Evolutionary conservation across 2,888 invertebrate species (phyloP).

Genomic region (Maniola hyperantus): DNA sequence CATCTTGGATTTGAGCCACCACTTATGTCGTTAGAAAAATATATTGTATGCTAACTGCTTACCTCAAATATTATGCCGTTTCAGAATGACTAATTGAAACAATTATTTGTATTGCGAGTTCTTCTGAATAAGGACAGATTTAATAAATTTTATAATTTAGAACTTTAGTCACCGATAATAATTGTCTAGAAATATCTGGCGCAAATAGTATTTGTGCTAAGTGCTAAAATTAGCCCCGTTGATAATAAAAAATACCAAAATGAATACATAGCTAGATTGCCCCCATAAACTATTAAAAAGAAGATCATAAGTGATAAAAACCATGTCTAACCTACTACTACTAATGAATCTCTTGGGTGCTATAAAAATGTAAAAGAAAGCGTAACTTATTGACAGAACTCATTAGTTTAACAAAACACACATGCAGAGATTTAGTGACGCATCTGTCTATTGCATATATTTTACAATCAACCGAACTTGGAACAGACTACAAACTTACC

Average conservation of each 20-base stretch:
- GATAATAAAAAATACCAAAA: neutral
- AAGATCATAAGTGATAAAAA: slow-evolving; percentile 44
- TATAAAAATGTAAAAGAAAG: slow-evolving; percentile 57
- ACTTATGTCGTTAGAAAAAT: slow-evolving; percentile 55
- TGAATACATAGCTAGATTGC: neutral
- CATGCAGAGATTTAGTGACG: slow-evolving; percentile 64
- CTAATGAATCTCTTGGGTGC: slow-evolving; percentile 63
- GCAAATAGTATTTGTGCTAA: too few relatives aligned
- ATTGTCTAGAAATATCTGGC: too few relatives aligned
- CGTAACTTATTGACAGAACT: slow-evolving; percentile 76
- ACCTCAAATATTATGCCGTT: slow-evolving; percentile 46
- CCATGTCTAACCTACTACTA: slow-evolving; percentile 61
- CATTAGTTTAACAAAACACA: slow-evolving; percentile 79
- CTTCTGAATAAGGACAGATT: neutral
- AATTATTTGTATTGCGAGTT: neutral
- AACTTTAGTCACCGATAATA: too few relatives aligned
- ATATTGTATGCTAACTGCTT: slow-evolving; percentile 37
- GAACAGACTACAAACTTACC: slow-evolving; percentile 54
- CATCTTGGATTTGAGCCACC: slow-evolving; percentile 77
- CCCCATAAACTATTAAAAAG: neutral
- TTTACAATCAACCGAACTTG: slow-evolving; percentile 56
- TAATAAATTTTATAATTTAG: neutral
- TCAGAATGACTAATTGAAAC: neutral
- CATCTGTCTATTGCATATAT: slow-evolving; percentile 69
- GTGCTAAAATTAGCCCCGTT: too few relatives aligned